Percentiles rank a stretch among this genome's conserved stretches.
phyloP scores from a whole-genome alignment of 2,797 vertebrate species.

The Spinus pinus region DNA sequence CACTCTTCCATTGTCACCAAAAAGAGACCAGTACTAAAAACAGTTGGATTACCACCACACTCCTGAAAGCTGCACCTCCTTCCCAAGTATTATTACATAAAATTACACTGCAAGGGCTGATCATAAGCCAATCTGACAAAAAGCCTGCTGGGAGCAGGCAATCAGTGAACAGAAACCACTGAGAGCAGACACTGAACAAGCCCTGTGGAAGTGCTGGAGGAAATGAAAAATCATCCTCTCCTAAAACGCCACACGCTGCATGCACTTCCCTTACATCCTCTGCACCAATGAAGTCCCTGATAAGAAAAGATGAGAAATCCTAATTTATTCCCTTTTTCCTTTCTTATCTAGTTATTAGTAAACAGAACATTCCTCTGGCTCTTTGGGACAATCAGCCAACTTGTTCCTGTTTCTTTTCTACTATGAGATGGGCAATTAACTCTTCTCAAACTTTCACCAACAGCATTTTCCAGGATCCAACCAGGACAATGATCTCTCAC shows the following conservation, averaged over 20 bases:
- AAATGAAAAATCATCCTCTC: not conserved
- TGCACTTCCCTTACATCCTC: not conserved
- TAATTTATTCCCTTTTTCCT: not conserved
- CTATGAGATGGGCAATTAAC: not conserved
- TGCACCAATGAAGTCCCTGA: not conserved
- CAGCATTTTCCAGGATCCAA: not conserved
- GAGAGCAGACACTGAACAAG: constrained; percentile 22
- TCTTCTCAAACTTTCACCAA: not conserved
- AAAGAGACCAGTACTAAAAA: not conserved
- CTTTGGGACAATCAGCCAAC: not conserved
- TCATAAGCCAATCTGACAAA: constrained; percentile 55
- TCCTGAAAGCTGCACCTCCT: not conserved
- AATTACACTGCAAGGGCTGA: constrained; percentile 30
- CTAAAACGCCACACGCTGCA: not conserved
- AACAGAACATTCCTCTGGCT: not conserved
- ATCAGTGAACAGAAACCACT: constrained; percentile 31
- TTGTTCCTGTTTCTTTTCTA: not conserved
- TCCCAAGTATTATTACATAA: not conserved
- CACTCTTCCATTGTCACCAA: not conserved
- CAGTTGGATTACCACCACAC: not conserved
- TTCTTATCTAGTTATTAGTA: not conserved
- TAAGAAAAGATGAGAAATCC: not conserved
- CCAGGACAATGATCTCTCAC: not conserved
- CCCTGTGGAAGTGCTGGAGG: not conserved
- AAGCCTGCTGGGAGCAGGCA: constrained; percentile 44